Percentiles rank a stretch among this genome's conserved stretches.
phyloP scores from a whole-genome alignment of 2,113 vertebrate species.

The Archilochus colubris region DNA sequence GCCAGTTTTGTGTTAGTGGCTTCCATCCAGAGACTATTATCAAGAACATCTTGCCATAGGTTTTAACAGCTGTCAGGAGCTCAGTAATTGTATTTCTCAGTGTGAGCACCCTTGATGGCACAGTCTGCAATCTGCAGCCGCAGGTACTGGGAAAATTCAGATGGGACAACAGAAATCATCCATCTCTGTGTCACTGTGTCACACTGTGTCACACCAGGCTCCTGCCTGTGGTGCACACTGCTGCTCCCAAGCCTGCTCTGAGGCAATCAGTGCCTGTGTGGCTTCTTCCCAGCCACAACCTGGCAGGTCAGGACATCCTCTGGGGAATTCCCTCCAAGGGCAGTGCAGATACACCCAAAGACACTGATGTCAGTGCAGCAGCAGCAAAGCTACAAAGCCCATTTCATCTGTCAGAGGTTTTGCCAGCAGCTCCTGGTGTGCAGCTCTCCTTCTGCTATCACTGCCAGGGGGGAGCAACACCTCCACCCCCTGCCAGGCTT shows the following conservation, averaged over 20 bases:
- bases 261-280: not conserved
- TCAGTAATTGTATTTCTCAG: not conserved
- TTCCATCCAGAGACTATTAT: not conserved
- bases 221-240: not conserved
- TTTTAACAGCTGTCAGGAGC: not conserved
- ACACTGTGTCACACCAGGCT: not conserved
- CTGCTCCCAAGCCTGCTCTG: not conserved
- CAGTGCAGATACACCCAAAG: not conserved
- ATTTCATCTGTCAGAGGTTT: not conserved
- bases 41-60: not conserved
- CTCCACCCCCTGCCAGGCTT: not conserved
- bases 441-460: not conserved
- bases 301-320: not conserved
- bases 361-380: not conserved
- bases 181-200: not conserved
- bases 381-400: not conserved
- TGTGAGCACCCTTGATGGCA: not conserved
- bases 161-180: not conserved
- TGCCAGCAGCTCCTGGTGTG: not conserved
- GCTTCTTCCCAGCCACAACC: not conserved
- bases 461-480: fast-evolving
- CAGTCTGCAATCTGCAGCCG: fast-evolving
- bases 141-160: not conserved
- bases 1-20: not conserved
- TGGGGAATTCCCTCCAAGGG: not conserved